phyloP scores from a whole-genome alignment of 1,140 invertebrate genomes.

The Bombus waltoni region DNA sequence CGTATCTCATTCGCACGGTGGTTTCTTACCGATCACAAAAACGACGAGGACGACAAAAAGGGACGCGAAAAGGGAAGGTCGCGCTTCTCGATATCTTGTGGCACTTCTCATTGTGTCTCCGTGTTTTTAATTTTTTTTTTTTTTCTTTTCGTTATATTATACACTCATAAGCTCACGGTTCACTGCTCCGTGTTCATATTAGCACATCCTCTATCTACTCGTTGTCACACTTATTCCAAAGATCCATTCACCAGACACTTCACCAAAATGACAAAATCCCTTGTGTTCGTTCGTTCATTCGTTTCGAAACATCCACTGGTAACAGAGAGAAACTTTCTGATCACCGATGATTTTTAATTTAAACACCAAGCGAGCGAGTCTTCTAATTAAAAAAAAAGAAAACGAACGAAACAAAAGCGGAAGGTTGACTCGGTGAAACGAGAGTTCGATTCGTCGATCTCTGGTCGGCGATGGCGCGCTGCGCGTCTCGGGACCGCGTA shows the following conservation, averaged over 20 bases:
- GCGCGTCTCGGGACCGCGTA: slow-evolving; percentile 45
- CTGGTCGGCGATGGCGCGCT: slow-evolving; percentile 48
- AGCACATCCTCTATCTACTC: slow-evolving; percentile 56
- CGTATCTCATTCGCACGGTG: background rate
- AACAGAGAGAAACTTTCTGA: no score
- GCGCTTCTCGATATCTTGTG: slow-evolving; percentile 69
- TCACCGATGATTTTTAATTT: no score
- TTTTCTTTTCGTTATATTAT: slow-evolving; percentile 32
- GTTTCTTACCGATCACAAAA: slow-evolving; percentile 74
- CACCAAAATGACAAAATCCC: background rate
- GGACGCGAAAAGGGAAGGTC: slow-evolving; percentile 63
- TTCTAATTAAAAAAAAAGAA: background rate
- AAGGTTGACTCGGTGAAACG: background rate
- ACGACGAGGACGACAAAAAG: slow-evolving; percentile 68
- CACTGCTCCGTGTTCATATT: slow-evolving; percentile 70
- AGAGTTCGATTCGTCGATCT: slow-evolving; percentile 48
- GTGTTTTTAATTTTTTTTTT: background rate
- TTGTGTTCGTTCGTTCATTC: background rate
- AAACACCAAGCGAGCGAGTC: background rate
- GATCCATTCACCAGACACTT: slow-evolving; percentile 28
- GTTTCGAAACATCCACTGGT: background rate
- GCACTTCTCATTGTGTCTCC: slow-evolving; percentile 73
- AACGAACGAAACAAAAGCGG: background rate
- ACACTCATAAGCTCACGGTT: slow-evolving; percentile 62
- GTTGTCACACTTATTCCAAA: slow-evolving; percentile 8